These are phyloP conservation scores for Parotia lawesii DNA, from an alignment of 2,113 vertebrate species.

Conservation along the genomic window DNA sequence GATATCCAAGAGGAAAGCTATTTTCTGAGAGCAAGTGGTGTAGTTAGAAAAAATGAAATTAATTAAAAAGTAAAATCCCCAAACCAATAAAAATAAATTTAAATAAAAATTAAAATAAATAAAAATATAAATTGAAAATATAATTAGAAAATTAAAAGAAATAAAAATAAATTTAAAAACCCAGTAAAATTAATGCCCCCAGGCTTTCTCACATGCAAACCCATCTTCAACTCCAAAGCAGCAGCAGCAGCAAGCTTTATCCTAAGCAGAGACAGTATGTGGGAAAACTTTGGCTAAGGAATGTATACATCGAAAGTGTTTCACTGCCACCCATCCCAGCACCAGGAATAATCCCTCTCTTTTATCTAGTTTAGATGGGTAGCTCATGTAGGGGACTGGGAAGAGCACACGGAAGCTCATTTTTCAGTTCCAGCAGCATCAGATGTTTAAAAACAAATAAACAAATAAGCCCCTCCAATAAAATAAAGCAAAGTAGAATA, in stretches of 20 bases:
- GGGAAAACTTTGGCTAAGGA: neutral
- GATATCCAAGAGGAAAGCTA: neutral
- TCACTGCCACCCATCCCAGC: neutral
- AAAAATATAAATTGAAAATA: neutral
- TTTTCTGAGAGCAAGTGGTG: neutral
- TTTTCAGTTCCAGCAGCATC: neutral
- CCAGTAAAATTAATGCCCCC: neutral
- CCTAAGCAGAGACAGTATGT: accelerated
- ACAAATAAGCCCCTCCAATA: neutral
- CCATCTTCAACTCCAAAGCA: neutral
- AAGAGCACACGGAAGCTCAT: accelerated
- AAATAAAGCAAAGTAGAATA: neutral
- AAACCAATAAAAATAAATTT: neutral
- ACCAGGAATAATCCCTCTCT: neutral
- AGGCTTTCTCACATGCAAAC: neutral
- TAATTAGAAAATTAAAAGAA: neutral
- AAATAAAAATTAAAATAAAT: neutral
- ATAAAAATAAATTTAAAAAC: neutral
- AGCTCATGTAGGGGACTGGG: accelerated
- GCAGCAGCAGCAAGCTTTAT: neutral
- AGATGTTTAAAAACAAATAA: neutral
- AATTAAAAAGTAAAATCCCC: neutral
- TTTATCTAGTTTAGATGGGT: neutral
- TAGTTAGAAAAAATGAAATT: neutral
- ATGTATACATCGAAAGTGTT: accelerated